Evolutionary conservation across 1,140 invertebrate genomes (phyloP).

Genomic region (Potamilus streckersoni): DNA sequence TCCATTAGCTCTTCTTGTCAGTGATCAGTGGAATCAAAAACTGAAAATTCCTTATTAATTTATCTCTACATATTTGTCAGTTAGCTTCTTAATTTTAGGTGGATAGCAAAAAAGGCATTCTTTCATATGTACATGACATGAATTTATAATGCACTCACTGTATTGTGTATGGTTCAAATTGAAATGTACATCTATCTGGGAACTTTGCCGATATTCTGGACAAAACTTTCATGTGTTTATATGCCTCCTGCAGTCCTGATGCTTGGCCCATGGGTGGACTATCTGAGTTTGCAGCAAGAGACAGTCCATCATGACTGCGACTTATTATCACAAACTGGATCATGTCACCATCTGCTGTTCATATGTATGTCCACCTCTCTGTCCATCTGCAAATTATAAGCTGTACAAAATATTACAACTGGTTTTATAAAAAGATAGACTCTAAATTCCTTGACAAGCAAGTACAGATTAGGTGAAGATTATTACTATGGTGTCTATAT

Average conservation of each 20-base stretch:
- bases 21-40: no score
- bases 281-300: constrained; percentile 28
- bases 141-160: constrained; percentile 15
- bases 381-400: no score
- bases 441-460: no score
- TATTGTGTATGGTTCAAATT: constrained; percentile 10
- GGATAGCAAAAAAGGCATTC: not conserved
- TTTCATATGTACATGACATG: not conserved
- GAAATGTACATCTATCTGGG: constrained; percentile 29
- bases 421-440: no score
- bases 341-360: constrained; percentile 1
- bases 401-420: no score
- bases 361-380: no score
- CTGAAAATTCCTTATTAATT: no score
- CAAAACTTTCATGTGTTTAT: constrained; percentile 27
- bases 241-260: constrained; percentile 18
- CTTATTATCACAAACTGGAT: constrained; percentile 32
- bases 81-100: not conserved
- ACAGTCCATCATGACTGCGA: constrained; percentile 30
- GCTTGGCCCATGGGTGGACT: constrained; percentile 6
- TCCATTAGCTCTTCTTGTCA: no score
- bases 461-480: no score
- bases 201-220: constrained; percentile 26
- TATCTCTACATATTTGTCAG: no score
- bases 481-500: no score